Conservation (phyloP, 1,140 invertebrate species). For the Pogonomyrmex californicus region DNA sequence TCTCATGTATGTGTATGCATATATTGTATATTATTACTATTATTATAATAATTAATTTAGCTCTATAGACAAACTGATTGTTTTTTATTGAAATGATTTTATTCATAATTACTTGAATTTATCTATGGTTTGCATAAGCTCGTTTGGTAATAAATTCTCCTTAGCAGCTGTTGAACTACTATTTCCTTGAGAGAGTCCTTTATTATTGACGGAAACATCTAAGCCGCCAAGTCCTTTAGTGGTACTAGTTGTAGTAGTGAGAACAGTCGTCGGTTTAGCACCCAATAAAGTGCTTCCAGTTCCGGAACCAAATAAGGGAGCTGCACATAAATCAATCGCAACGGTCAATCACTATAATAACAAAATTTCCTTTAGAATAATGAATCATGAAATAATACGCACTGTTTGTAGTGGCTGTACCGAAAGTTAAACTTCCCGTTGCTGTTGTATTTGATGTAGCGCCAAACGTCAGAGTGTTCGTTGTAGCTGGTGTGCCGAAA, state of each 20-base stretch:
- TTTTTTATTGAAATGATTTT: neutral
- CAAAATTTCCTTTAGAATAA: conserved; percentile 14
- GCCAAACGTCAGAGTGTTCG: conserved; percentile 76
- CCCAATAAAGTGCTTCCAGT: conserved; percentile 81
- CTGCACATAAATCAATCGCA: conserved; percentile 72
- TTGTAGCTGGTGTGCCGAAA: conserved; percentile 75
- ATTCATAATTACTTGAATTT: conserved; percentile 87
- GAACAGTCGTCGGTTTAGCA: conserved; percentile 77
- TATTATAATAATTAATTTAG: conserved; percentile 9
- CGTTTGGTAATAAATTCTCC: conserved; percentile 91
- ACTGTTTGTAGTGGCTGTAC: conserved; percentile 76
- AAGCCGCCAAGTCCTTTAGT: conserved; percentile 90
- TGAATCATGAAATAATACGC: conserved; percentile 63
- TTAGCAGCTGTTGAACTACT: conserved; percentile 89
- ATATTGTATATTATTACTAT: neutral
- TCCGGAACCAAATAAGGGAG: conserved; percentile 78
- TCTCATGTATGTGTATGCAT: too few species aligned
- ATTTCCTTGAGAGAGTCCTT: conserved; percentile 87
- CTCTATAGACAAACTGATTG: too few species aligned
- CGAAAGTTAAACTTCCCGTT: conserved; percentile 79
- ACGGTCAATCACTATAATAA: conserved; percentile 58
- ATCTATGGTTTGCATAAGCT: conserved; percentile 89
- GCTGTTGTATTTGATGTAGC: conserved; percentile 78
- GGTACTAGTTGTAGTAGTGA: conserved; percentile 79
- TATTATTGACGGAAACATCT: conserved; percentile 88